Evolutionary conservation across 2,797 vertebrate species (phyloP).

Genomic region (Malacoctenus gilli): DNA sequence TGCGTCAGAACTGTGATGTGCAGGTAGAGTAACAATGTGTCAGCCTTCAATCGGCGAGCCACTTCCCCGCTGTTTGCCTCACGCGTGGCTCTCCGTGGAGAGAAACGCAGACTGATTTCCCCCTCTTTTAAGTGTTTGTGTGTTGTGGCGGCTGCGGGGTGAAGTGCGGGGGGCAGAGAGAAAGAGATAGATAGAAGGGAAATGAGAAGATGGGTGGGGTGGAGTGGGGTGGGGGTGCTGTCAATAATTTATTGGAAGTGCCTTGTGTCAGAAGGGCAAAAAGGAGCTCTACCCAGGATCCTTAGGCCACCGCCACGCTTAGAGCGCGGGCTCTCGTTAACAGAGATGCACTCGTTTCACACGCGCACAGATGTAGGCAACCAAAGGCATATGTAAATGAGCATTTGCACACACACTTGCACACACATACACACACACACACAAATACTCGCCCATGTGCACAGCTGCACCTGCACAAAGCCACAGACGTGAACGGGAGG

Average conservation of each 20-base stretch:
- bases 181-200: slow-evolving; percentile 49
- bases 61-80: slow-evolving; percentile 30
- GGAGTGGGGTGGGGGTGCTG: too few species aligned
- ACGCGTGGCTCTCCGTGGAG: slow-evolving; percentile 55
- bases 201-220: slow-evolving; percentile 60
- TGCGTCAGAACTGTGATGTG: slow-evolving; percentile 46
- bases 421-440: slow-evolving; percentile 30
- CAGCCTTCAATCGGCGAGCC: slow-evolving; percentile 73
- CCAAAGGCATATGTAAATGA: slow-evolving; percentile 70
- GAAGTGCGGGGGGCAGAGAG: slow-evolving; percentile 36
- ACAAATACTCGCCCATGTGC: slow-evolving; percentile 33
- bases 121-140: slow-evolving; percentile 63
- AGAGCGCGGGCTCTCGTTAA: slow-evolving; percentile 62
- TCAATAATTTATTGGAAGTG: slow-evolving; percentile 86
- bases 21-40: slow-evolving; percentile 53
- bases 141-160: slow-evolving; percentile 46
- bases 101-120: slow-evolving; percentile 64
- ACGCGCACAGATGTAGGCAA: slow-evolving; percentile 33
- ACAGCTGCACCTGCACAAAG: slow-evolving; percentile 56
- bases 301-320: slow-evolving; percentile 63
- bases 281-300: slow-evolving; percentile 63
- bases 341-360: slow-evolving; percentile 32
- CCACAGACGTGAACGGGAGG: slow-evolving; percentile 37
- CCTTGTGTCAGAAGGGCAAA: slow-evolving; percentile 77
- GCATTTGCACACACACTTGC: slow-evolving; percentile 37